Evolutionary conservation across 2,797 vertebrate genomes (phyloP).

Genomic region (Hyperoplus immaculatus): DNA sequence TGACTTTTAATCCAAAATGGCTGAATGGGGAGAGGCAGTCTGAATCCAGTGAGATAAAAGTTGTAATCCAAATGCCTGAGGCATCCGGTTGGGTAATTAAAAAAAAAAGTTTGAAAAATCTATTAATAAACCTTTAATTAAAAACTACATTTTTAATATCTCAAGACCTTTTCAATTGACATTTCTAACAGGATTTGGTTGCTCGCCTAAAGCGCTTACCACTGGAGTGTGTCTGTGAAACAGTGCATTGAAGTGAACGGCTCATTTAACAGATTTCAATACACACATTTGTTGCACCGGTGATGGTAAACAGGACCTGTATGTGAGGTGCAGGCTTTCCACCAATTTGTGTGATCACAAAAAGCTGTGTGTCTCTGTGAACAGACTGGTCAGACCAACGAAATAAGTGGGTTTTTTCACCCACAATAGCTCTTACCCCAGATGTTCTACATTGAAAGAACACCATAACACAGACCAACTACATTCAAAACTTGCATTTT

Average conservation of each 20-base stretch:
- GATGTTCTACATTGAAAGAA: not conserved
- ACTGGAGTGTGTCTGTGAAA: conserved; percentile 71
- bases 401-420: not conserved
- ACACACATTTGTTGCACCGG: conserved; percentile 42
- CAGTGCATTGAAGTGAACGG: conserved; percentile 71
- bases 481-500: not conserved
- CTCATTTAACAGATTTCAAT: conserved; percentile 69
- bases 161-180: conserved; percentile 87
- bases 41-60: conserved; percentile 84
- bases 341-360: not conserved
- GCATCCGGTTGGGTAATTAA: conserved; percentile 86
- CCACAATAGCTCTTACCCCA: not conserved
- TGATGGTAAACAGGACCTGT: conserved; percentile 52
- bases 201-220: conserved; percentile 81
- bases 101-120: conserved; percentile 87
- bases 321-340: conserved; percentile 1
- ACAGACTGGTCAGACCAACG: not conserved
- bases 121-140: conserved; percentile 90
- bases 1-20: conserved; percentile 85
- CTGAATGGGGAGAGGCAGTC: conserved; percentile 78
- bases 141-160: conserved; percentile 89
- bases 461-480: not conserved
- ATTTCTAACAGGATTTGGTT: conserved; percentile 85
- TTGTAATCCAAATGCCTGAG: conserved; percentile 85
- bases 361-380: not conserved